These are phyloP conservation scores for Macquaria ambigua DNA, from an alignment of 2,113 vertebrate species.

Conservation along the genomic window DNA sequence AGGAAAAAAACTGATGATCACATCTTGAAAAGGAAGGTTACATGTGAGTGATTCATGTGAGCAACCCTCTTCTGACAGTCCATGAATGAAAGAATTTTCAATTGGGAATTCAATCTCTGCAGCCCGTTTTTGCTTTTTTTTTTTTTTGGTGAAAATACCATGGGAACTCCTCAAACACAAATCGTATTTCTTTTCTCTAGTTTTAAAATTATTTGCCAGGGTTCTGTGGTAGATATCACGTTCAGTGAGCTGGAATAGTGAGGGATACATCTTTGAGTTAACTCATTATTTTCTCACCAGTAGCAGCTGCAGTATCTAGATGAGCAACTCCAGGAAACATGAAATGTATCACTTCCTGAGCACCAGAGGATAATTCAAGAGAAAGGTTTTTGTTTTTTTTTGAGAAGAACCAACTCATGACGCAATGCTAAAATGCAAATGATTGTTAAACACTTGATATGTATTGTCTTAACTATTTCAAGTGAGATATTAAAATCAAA, in stretches of 20 bases:
- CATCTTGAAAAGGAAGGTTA: not conserved
- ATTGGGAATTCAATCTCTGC: slow-evolving; percentile 1
- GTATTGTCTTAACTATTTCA: not conserved
- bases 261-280: not conserved
- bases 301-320: slow-evolving; percentile 22
- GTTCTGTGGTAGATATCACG: not conserved
- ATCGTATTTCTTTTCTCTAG: slow-evolving; percentile 15
- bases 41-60: not conserved
- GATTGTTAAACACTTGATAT: not conserved
- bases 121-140: not conserved
- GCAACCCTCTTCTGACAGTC: not conserved
- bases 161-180: slow-evolving; percentile 5
- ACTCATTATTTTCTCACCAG: slow-evolving; percentile 24
- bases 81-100: slow-evolving; percentile 2
- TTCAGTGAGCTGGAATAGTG: slow-evolving; percentile 12
- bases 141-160: slow-evolving; percentile 1
- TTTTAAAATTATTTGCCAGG: slow-evolving; percentile 16
- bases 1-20: not conserved
- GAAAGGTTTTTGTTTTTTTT: not conserved
- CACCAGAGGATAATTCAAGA: not conserved
- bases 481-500: not conserved
- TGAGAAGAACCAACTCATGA: not conserved
- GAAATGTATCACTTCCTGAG: not conserved
- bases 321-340: slow-evolving; percentile 5
- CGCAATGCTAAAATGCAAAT: not conserved